Conservation (phyloP, 2,888 invertebrate genomes). For the Scelioninae gen. 1 region DNA sequence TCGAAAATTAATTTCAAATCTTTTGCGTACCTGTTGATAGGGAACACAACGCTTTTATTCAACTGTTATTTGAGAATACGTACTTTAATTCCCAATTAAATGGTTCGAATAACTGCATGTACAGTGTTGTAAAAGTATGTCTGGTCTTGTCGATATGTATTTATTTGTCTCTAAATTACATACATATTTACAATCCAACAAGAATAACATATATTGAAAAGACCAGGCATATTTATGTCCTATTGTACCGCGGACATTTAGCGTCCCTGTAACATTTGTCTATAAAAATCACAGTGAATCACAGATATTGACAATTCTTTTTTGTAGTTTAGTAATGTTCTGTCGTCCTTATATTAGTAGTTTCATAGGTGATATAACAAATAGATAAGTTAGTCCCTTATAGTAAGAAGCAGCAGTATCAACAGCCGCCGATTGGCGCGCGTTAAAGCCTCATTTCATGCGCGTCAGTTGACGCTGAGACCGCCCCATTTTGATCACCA, state of each 20-base stretch:
- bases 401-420: constrained; percentile 64
- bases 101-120: too few relatives aligned
- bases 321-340: constrained; percentile 53
- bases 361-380: constrained; percentile 66
- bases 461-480: constrained; percentile 57
- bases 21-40: background rate
- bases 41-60: too few relatives aligned
- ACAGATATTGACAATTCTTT: constrained; percentile 28
- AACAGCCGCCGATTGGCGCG: constrained; percentile 45
- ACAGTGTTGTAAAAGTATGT: too few relatives aligned
- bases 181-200: too few relatives aligned
- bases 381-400: constrained; percentile 68
- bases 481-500: constrained; percentile 30
- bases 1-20: background rate
- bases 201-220: too few relatives aligned
- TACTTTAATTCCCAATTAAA: too few relatives aligned
- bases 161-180: too few relatives aligned
- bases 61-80: too few relatives aligned
- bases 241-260: too few relatives aligned
- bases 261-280: constrained; percentile 9
- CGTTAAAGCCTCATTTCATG: constrained; percentile 59
- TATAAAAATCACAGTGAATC: constrained; percentile 21
- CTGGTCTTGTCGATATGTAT: too few relatives aligned
- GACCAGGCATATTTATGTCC: too few relatives aligned
- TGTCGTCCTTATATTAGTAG: constrained; percentile 50